Evolutionary conservation across 2,888 invertebrate species (phyloP).

Genomic region (Neoitamus cyanurus): DNA sequence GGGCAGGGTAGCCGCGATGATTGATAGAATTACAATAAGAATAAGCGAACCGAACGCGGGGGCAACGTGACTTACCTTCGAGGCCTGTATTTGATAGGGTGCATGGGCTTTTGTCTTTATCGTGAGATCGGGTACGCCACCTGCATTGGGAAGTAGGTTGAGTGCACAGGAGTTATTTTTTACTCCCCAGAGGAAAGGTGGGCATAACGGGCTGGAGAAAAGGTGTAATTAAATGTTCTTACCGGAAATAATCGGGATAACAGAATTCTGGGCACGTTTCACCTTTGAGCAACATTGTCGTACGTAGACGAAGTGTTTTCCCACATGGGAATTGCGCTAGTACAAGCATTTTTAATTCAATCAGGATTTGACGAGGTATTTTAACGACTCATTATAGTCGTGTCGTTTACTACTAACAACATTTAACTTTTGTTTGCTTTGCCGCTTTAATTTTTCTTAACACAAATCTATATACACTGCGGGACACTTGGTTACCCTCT

Average conservation of each 20-base stretch:
- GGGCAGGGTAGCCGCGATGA: background rate
- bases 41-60: background rate
- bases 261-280: background rate
- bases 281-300: background rate
- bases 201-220: background rate
- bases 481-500: too few species aligned
- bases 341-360: background rate
- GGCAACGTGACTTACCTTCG: background rate
- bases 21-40: conserved; percentile 5
- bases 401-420: background rate
- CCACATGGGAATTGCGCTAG: background rate
- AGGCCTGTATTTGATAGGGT: background rate
- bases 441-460: too few species aligned
- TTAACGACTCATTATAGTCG: background rate
- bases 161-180: background rate
- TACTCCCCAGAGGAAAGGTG: background rate
- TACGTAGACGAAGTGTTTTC: background rate
- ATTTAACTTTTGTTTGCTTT: too few species aligned
- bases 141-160: background rate
- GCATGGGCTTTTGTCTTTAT: background rate
- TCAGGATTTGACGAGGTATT: background rate
- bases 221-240: conserved; percentile 1
- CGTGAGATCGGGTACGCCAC: background rate
- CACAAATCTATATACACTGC: too few species aligned
- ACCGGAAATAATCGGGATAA: background rate